Percentiles rank a stretch among this genome's conserved stretches.
These are phyloP conservation scores for Hetaerina americana DNA, from an alignment of 1,140 invertebrate genomes.

Conservation along the genomic window DNA sequence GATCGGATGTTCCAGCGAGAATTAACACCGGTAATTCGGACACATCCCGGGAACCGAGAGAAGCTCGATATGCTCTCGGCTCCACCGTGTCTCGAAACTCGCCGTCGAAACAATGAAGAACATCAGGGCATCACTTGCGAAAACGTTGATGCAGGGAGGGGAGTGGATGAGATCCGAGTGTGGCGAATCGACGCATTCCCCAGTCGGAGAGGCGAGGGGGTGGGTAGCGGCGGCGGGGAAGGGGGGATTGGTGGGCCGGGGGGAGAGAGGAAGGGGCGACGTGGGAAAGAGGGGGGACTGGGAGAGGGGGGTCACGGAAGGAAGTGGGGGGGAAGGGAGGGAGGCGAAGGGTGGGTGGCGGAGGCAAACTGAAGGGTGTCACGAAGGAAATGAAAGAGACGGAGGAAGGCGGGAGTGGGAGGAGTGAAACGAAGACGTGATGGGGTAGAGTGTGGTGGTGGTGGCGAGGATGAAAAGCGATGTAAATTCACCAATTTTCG, in stretches of 20 bases:
- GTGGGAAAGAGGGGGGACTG: neutral
- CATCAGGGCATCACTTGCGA: too few relatives aligned
- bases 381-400: neutral
- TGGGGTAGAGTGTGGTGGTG: neutral
- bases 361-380: neutral
- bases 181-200: too few relatives aligned
- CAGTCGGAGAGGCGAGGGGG: neutral
- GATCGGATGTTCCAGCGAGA: too few relatives aligned
- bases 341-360: neutral
- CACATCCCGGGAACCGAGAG: too few relatives aligned
- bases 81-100: too few relatives aligned
- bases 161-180: too few relatives aligned
- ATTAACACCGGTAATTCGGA: too few relatives aligned
- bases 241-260: neutral
- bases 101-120: too few relatives aligned
- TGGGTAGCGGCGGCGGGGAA: neutral
- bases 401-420: neutral
- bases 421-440: neutral
- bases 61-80: too few relatives aligned
- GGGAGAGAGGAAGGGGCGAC: neutral
- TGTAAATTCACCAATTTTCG: neutral
- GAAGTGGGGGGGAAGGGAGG: neutral
- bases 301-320: neutral
- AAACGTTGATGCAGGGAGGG: too few relatives aligned
- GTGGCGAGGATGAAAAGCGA: neutral